Percentiles rank a stretch among this genome's conserved stretches.
phyloP scores from a whole-genome alignment of 1,140 invertebrate species.

The Zaprionus ornatus region DNA sequence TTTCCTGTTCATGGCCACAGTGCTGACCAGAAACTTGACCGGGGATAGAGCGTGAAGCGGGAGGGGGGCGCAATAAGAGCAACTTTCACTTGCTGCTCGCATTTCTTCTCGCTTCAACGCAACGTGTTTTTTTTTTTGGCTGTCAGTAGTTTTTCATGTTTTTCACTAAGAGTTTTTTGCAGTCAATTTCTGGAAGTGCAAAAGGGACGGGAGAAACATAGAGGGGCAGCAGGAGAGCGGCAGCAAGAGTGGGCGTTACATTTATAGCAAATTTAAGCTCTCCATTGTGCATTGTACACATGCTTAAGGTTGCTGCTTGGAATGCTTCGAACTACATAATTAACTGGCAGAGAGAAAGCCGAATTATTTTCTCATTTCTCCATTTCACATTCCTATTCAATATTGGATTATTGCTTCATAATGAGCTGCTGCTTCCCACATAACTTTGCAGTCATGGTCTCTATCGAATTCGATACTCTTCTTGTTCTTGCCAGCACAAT shows the following conservation, averaged over 20 bases:
- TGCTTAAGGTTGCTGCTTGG: background rate
- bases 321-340: background rate
- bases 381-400: background rate
- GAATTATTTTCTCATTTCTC: background rate
- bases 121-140: constrained; percentile 36
- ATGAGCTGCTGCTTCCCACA: background rate
- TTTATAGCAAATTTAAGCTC: constrained; percentile 16
- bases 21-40: constrained; percentile 4
- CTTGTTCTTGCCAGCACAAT: background rate
- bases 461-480: background rate
- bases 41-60: background rate
- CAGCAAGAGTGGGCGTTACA: background rate
- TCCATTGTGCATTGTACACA: background rate
- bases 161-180: constrained; percentile 12
- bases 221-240: background rate
- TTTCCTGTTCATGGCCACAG: constrained; percentile 37
- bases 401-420: constrained; percentile 1
- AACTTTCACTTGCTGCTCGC: constrained; percentile 62
- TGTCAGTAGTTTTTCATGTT: constrained; percentile 32
- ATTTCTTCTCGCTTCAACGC: constrained; percentile 59
- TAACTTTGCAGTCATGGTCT: background rate
- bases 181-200: constrained; percentile 27
- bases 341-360: background rate
- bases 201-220: background rate
- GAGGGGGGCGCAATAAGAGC: background rate